phyloP scores from a whole-genome alignment of 2,113 vertebrate species.

The Montifringilla adamsi region DNA sequence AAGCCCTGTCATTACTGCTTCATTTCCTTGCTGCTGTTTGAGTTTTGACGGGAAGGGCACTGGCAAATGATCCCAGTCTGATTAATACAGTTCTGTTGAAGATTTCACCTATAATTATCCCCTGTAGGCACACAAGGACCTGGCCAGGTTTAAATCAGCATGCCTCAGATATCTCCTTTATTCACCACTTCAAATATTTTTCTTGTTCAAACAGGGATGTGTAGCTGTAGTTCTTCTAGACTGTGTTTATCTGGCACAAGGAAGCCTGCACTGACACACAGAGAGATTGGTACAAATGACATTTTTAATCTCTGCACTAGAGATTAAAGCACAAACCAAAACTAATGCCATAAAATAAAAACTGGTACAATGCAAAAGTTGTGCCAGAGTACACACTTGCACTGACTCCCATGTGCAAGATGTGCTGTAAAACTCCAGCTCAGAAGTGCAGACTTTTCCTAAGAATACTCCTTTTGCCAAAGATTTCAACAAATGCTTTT shows the following conservation, averaged over 20 bases:
- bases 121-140: background rate
- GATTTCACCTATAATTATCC: conserved; percentile 42
- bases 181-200: background rate
- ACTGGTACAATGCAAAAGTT: background rate
- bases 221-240: background rate
- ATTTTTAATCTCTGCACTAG: background rate
- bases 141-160: conserved; percentile 8
- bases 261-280: background rate
- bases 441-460: background rate
- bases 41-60: background rate
- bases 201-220: background rate
- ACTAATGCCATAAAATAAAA: background rate
- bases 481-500: background rate
- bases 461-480: background rate
- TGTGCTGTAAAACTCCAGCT: background rate
- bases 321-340: background rate
- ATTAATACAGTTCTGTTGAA: background rate
- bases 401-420: background rate
- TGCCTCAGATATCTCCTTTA: background rate
- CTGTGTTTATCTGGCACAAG: background rate
- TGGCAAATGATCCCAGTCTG: conserved; percentile 5
- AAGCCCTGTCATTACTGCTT: conserved; percentile 16
- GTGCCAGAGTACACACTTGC: background rate
- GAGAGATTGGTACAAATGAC: background rate
- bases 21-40: conserved; percentile 19